Evolutionary conservation across 35 echinoderm and acorn worm species (phyloP).

Genomic region (Stichopus chloronotus): DNA sequence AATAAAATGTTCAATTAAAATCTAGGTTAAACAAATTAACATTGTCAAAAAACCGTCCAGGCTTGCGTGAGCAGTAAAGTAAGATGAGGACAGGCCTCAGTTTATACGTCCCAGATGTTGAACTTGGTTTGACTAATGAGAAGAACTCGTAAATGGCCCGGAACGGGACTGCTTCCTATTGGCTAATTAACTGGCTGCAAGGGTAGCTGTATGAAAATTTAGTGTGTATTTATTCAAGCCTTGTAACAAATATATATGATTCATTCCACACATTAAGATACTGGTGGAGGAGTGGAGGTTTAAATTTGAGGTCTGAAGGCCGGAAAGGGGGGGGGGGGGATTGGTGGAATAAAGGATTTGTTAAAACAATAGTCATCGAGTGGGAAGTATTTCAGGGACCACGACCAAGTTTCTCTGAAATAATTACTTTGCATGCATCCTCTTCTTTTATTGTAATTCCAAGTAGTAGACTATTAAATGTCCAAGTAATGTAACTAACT

Average conservation of each 20-base stretch:
- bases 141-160: slow-evolving; percentile 8
- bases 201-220: neutral
- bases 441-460: too few relatives aligned
- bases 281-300: neutral
- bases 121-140: neutral
- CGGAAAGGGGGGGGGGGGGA: neutral
- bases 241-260: neutral
- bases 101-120: slow-evolving; percentile 5
- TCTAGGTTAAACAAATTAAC: slow-evolving; percentile 25
- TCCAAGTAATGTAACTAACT: too few relatives aligned
- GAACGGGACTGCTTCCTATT: neutral
- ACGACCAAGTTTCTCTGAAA: neutral
- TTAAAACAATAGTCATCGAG: neutral
- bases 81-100: neutral
- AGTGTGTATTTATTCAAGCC: neutral
- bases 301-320: neutral
- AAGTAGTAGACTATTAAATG: too few relatives aligned
- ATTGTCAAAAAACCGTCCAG: neutral
- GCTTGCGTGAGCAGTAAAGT: neutral
- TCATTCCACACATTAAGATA: too few relatives aligned
- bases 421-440: too few relatives aligned
- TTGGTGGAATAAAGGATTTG: neutral
- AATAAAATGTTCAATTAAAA: neutral
- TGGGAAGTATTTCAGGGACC: neutral
- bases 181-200: neutral